phyloP scores from a whole-genome alignment of 2,888 invertebrate species.

The Hyposoter dolosus region DNA sequence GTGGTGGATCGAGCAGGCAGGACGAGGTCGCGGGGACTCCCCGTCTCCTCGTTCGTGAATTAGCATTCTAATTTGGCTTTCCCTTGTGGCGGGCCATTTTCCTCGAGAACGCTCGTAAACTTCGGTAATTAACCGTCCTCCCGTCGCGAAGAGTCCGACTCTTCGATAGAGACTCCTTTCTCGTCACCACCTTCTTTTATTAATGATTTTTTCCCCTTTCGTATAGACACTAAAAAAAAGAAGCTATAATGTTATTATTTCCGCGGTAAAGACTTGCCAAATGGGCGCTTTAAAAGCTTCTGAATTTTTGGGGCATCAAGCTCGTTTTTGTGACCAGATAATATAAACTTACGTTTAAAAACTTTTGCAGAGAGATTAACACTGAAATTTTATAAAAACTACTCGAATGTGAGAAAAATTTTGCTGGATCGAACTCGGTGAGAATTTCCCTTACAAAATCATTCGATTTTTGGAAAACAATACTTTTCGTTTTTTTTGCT shows the following conservation, averaged over 20 bases:
- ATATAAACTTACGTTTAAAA: background rate
- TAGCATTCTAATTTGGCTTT: slow-evolving; percentile 81
- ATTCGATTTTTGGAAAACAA: too few species aligned
- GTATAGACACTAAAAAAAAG: slow-evolving; percentile 4
- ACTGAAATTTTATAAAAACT: background rate
- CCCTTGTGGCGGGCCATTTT: slow-evolving; percentile 54
- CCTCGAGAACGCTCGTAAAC: slow-evolving; percentile 78
- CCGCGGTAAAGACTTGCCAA: slow-evolving; percentile 23
- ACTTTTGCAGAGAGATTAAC: too few species aligned
- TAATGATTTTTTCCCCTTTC: slow-evolving; percentile 22
- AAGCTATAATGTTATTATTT: slow-evolving; percentile 45
- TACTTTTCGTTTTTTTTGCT: too few species aligned
- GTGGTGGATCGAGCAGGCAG: slow-evolving; percentile 49
- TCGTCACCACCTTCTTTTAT: slow-evolving; percentile 48
- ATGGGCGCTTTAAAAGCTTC: slow-evolving; percentile 34
- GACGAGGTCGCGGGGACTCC: slow-evolving; percentile 58
- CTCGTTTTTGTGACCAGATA: background rate
- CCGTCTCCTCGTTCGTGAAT: slow-evolving; percentile 75
- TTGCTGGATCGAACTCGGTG: too few species aligned
- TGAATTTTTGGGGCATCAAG: slow-evolving; percentile 39
- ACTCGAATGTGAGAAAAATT: too few species aligned
- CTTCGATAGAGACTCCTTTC: slow-evolving; percentile 34
- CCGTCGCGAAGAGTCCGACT: slow-evolving; percentile 58
- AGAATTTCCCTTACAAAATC: too few species aligned
- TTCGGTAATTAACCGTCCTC: slow-evolving; percentile 80